Evolutionary conservation across 2,888 invertebrate genomes (phyloP).

Genomic region (Caenorhabditis afra): DNA sequence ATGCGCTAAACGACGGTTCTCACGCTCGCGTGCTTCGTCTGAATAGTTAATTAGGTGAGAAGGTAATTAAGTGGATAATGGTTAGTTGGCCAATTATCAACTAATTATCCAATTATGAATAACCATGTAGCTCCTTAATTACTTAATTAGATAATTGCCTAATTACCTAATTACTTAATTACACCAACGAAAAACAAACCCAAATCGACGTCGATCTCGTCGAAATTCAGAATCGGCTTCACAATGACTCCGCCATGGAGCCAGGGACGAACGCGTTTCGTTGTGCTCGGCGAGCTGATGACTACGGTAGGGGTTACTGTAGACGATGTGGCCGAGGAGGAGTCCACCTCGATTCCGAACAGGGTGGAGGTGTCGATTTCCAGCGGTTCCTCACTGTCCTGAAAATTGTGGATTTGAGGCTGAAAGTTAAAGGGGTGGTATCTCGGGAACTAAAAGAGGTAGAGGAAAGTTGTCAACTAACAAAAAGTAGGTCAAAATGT

Average conservation of each 20-base stretch:
- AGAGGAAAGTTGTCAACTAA: no score
- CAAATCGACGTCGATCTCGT: constrained; percentile 56
- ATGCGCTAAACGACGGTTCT: constrained; percentile 20
- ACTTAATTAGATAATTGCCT: no score
- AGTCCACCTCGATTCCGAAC: constrained; percentile 62
- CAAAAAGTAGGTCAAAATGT: no score
- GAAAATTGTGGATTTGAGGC: constrained; percentile 1
- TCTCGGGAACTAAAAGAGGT: no score
- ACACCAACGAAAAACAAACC: constrained; percentile 31
- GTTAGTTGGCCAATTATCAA: no score
- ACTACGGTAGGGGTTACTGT: not conserved
- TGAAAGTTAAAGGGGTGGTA: no score
- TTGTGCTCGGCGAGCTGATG: not conserved
- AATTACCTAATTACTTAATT: no score
- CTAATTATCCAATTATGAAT: no score
- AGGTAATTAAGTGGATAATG: no score
- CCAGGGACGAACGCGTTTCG: constrained; percentile 37
- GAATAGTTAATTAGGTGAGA: no score
- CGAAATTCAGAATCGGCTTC: constrained; percentile 61
- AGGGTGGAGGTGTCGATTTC: constrained; percentile 64
- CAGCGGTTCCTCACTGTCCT: constrained; percentile 59
- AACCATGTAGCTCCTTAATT: no score
- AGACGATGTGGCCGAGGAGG: not conserved
- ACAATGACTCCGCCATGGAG: constrained; percentile 59
- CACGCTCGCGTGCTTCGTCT: constrained; percentile 47